phyloP scores from a whole-genome alignment of 2,797 vertebrate species.

The Sebastolobus altivelis region DNA sequence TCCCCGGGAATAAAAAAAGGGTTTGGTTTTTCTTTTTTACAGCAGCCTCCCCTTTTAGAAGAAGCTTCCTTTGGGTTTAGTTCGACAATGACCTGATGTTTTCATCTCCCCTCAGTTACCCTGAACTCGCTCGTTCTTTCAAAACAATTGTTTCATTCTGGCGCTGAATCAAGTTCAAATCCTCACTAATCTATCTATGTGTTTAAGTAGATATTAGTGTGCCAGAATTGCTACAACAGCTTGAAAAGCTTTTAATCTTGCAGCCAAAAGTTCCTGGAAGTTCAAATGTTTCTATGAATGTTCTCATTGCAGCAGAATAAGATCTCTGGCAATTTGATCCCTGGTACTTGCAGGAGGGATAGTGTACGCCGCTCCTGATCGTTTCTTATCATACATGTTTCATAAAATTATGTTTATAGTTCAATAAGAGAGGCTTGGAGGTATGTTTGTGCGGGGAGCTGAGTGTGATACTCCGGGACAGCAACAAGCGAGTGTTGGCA shows the following conservation, averaged over 20 bases:
- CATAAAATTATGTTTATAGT: slow-evolving; percentile 61
- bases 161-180: slow-evolving; percentile 27
- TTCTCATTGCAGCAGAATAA: neutral
- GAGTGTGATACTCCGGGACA: slow-evolving; percentile 48
- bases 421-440: slow-evolving; percentile 23
- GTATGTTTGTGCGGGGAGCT: slow-evolving; percentile 15
- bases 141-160: slow-evolving; percentile 44
- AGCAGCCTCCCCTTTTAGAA: neutral
- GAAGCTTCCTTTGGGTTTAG: slow-evolving; percentile 34
- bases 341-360: slow-evolving; percentile 12
- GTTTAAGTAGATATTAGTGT: slow-evolving; percentile 24
- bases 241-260: slow-evolving; percentile 23
- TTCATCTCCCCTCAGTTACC: slow-evolving; percentile 23
- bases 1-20: neutral
- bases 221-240: slow-evolving; percentile 10
- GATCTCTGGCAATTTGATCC: neutral
- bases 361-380: neutral
- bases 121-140: slow-evolving; percentile 16
- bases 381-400: slow-evolving; percentile 26
- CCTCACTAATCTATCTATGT: slow-evolving; percentile 7
- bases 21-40: neutral
- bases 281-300: slow-evolving; percentile 30
- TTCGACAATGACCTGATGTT: slow-evolving; percentile 41
- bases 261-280: slow-evolving; percentile 9
- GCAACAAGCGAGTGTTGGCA: slow-evolving; percentile 46